phyloP scores from a whole-genome alignment of 2,888 invertebrate genomes.

The Phalera bucephala region DNA sequence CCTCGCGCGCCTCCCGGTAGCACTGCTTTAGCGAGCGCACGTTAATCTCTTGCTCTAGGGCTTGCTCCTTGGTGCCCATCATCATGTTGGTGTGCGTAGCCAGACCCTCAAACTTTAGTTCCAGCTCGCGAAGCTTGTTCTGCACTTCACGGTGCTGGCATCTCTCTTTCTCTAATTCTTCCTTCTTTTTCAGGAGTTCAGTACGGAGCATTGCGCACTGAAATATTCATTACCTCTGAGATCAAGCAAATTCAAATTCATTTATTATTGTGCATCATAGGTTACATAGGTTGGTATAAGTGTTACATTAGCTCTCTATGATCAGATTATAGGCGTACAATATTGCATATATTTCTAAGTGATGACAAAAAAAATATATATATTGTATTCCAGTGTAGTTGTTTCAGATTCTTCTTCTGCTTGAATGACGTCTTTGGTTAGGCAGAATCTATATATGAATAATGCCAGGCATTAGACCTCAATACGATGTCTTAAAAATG shows the following conservation, averaged over 20 bases:
- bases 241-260: too few species aligned
- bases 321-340: not conserved
- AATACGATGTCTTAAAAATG: too few species aligned
- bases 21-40: constrained; percentile 75
- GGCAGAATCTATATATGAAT: too few species aligned
- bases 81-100: constrained; percentile 65
- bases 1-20: constrained; percentile 83
- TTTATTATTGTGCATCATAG: too few species aligned
- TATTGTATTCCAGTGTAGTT: too few species aligned
- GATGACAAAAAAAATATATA: too few species aligned
- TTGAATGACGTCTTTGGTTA: too few species aligned
- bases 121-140: constrained; percentile 63
- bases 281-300: too few species aligned
- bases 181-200: constrained; percentile 70
- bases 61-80: constrained; percentile 83
- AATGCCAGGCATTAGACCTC: too few species aligned
- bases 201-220: constrained; percentile 70
- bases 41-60: constrained; percentile 81
- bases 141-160: constrained; percentile 81
- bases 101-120: constrained; percentile 66
- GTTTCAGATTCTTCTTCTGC: too few species aligned
- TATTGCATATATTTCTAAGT: too few species aligned
- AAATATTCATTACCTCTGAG: not conserved
- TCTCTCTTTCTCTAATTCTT: constrained; percentile 82
- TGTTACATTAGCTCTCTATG: too few species aligned